Evolutionary conservation across 1,140 invertebrate genomes (phyloP), one percentile per base, ranked within the genome.

Genomic region (Heterodera schachtii): DNA sequence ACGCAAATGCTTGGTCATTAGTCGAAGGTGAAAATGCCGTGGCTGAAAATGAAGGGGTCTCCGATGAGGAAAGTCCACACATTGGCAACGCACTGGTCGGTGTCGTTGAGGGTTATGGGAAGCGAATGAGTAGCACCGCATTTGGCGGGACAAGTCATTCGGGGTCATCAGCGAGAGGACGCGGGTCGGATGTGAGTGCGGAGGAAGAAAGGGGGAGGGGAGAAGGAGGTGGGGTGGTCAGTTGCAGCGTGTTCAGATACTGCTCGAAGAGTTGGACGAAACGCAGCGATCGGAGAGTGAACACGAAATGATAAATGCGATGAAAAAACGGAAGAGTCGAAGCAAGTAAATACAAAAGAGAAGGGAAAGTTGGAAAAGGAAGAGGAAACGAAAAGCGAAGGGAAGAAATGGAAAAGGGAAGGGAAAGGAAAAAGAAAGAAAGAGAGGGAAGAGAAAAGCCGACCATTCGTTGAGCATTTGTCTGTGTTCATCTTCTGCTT

Each of bases 1-100:
- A 85, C 64, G 81, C 71, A 46, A 85, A 86, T 78, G 88, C 86
- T 3, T 87, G 86, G 86, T 82, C 87, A 75, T 69, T 87, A 2
- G 86, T 89, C 21, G 87, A 89, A 70, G 83, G 79, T 21, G 79
- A 86, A 76, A 79, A 80, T 75, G 77, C 60, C 43, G n/a, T n/a
- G n/a, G n/a, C n/a, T n/a, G 67, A 44, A 16, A 67, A 41, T 69
- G 67, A 84, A 4, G 47, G 47, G 9, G 4, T 49, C 9, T 52
- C 79, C 4, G 74, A 83, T 3, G 73, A 84, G 52, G 47, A 70
- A 8, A 69, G 49, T 16, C 31, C 21, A 3, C 44, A 46, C 19
- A 75, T 46, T 21, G 64, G 57, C 16, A 47, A 73, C 7, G 78
- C 81, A 6, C 44, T 73, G 76, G 57, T 82, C 43, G 46, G 49